Base-by-base conservation (phyloP, 2,113 vertebrate genomes). In the Ginglymostoma cirratum region DNA sequence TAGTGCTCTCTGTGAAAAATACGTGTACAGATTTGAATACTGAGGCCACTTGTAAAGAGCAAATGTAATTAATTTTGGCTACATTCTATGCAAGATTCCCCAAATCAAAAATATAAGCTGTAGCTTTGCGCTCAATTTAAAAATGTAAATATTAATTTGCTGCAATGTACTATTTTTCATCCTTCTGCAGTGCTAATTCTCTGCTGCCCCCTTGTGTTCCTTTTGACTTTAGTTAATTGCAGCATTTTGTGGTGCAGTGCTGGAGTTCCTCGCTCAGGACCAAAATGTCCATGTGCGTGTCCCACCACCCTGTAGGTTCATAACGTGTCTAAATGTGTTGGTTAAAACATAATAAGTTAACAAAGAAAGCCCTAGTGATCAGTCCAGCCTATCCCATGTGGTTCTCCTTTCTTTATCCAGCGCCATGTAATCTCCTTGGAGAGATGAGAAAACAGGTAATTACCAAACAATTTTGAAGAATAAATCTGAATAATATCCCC, bases 171-270 rank as follows among this genome's bases (percentile, higher is more conserved):
- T n/a, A 93, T 65, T 93, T 89, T 65, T 93, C 61, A 38, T 65
- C 38, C 52, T n/a, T n/a, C 23, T 21, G 90, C 90, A 93, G 17
- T 23, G 30, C 55, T 93, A 61, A 67, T 67, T 94, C 90, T 94
- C 61, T 94, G 90, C 61, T 42, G 90, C 90, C 90, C 90, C 65
- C 90, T 66, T 66, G 61, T 93, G 90, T 93, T 67, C 65, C 90
- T 67, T 38, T 67, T 42, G 90, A 66, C 27, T 42, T 67, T 38
- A n/a, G 34, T 66, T 93, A 65, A 66, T 93, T 67, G 66, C 52
- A 34, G 14, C 5, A 61, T 61, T 61, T 61, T 61, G 55, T 61
- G 55, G 55, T 61, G 55, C 55, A 61, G 55, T 61, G 55, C 8
- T 61, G 0, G 12, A 12, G 55, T 61, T 12, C 55, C 55, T 61